Percentiles rank a stretch among this genome's conserved stretches.
Conservation (phyloP, 2,797 vertebrate species). For the Pogonophryne albipinna region DNA sequence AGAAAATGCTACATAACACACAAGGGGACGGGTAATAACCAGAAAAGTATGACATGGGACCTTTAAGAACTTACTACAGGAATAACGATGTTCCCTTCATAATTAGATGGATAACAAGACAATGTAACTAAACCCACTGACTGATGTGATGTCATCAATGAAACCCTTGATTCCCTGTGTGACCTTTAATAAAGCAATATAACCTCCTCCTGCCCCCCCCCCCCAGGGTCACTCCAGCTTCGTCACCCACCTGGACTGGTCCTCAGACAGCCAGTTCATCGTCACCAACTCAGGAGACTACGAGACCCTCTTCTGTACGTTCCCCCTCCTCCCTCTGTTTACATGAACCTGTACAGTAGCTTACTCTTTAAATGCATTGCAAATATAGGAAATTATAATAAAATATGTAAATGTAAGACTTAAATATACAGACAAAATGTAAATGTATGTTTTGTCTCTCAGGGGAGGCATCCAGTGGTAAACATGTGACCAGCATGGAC, state of each 20-base stretch:
- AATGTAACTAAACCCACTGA: not conserved
- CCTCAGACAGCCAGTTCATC: slow-evolving; percentile 88
- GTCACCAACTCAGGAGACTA: slow-evolving; percentile 96
- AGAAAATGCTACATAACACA: no score
- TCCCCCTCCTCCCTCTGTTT: not conserved
- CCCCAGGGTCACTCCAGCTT: slow-evolving; percentile 94
- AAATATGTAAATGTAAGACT: not conserved
- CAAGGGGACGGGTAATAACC: no score
- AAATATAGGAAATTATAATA: not conserved
- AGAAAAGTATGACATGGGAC: no score
- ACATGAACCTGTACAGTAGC: no score
- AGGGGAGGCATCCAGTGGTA: slow-evolving; percentile 91
- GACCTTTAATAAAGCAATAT: not conserved
- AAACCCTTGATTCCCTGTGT: not conserved
- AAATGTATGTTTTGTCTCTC: not conserved
- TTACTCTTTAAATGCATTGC: not conserved
- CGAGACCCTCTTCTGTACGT: slow-evolving; percentile 93
- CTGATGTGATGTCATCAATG: not conserved
- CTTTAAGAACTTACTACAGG: no score
- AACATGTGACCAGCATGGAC: slow-evolving; percentile 91
- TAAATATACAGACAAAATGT: not conserved
- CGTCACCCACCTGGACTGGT: slow-evolving; percentile 94
- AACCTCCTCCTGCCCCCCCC: not conserved
- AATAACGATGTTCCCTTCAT: not conserved
- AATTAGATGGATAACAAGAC: not conserved